phyloP scores from a whole-genome alignment of 2,113 vertebrate genomes.

The Pungitius pungitius region DNA sequence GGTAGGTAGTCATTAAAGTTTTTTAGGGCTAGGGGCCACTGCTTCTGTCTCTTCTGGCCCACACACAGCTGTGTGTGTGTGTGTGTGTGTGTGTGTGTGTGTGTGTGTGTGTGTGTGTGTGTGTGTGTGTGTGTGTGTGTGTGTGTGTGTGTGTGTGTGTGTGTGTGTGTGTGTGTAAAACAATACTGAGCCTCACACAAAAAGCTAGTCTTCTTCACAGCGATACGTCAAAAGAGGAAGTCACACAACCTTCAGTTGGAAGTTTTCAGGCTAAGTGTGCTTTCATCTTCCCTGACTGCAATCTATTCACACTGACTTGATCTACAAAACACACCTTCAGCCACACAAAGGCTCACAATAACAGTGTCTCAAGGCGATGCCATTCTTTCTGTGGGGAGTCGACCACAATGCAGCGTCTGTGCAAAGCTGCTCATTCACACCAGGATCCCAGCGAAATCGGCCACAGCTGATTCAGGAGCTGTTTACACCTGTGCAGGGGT shows the following conservation, averaged over 20 bases:
- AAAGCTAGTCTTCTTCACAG: neutral
- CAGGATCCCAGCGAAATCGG: constrained; percentile 28
- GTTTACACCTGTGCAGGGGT: constrained; percentile 8
- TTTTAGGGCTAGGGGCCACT: neutral
- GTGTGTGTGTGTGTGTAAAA: no score
- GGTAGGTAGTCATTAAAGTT: constrained; percentile 33
- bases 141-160: neutral
- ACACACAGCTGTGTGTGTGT: constrained; percentile 6
- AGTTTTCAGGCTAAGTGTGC: neutral
- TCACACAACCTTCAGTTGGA: neutral
- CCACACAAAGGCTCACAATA: neutral
- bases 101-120: neutral
- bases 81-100: neutral
- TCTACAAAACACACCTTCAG: neutral
- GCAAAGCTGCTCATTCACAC: neutral
- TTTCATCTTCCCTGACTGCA: neutral
- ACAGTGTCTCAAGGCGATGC: neutral
- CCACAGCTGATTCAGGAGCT: neutral
- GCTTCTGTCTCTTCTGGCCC: constrained; percentile 8
- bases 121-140: neutral
- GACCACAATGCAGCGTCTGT: neutral
- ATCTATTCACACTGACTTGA: constrained; percentile 16
- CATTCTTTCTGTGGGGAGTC: neutral
- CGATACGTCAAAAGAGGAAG: neutral
- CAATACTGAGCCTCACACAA: constrained; percentile 16